Evolutionary conservation across 2,113 vertebrate species (phyloP).

Genomic region (Catharus bicknelli): DNA sequence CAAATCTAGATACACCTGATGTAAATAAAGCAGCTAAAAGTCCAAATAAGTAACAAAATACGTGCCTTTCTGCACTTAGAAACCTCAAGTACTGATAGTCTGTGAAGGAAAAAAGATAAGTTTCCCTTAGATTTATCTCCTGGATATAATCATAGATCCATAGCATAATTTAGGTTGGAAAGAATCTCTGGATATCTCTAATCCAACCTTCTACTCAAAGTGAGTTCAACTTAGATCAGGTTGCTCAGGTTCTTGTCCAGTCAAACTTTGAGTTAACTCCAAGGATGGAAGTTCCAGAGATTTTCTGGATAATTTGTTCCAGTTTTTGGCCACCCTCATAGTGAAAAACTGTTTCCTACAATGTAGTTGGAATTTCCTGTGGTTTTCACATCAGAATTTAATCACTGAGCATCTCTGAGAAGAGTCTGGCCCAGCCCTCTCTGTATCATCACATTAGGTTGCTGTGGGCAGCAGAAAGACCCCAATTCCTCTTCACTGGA

Average conservation of each 20-base stretch:
- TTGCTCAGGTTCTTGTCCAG: background rate
- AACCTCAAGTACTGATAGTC: background rate
- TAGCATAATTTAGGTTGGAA: background rate
- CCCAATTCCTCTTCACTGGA: background rate
- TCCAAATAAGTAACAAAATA: background rate
- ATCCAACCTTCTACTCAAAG: background rate
- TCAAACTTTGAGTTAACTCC: background rate
- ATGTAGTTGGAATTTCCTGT: background rate
- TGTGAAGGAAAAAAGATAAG: background rate
- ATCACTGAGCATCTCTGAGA: background rate
- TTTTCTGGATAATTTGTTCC: background rate
- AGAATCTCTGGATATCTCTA: background rate
- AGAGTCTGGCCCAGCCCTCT: background rate
- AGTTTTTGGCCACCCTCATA: background rate
- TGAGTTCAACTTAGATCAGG: background rate
- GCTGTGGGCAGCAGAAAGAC: background rate
- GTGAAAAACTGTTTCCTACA: background rate
- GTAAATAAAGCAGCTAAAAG: background rate
- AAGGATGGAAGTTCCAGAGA: background rate
- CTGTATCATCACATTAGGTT: background rate
- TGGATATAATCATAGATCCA: background rate
- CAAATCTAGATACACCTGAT: background rate
- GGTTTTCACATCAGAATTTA: background rate
- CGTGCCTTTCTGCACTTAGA: background rate
- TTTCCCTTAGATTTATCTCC: background rate